Percentiles rank a stretch among this genome's conserved stretches.
These are phyloP conservation scores for Redunca redunca DNA, from an alignment of 2,113 vertebrate species.

Conservation along the genomic window DNA sequence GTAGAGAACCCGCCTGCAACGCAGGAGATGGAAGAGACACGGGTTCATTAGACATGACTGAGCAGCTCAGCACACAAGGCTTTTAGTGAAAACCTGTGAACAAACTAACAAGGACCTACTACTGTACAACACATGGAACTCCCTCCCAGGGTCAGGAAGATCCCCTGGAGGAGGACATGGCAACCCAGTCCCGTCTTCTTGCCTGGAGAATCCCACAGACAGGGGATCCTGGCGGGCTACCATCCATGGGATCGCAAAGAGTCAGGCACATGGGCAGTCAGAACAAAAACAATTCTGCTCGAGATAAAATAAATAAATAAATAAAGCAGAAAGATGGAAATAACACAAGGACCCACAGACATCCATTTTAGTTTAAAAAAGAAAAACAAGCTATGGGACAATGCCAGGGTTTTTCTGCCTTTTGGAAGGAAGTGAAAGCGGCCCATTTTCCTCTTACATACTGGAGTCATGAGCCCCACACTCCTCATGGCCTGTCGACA, in stretches of 20 bases:
- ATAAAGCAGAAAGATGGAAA: not conserved
- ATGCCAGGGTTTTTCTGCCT: not conserved
- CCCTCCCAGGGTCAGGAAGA: not conserved
- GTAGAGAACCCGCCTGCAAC: not conserved
- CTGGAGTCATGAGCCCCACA: not conserved
- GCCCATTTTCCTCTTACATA: not conserved
- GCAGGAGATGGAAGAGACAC: not conserved
- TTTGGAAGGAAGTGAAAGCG: not conserved
- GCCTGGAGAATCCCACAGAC: not conserved
- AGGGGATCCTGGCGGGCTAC: not conserved
- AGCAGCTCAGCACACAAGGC: too few relatives aligned
- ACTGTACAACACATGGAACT: not conserved
- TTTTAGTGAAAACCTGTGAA: not conserved
- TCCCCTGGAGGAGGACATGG: not conserved
- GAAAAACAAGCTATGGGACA: not conserved
- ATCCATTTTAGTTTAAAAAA: not conserved
- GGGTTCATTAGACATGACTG: not conserved
- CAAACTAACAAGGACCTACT: not conserved
- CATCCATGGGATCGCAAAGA: fast-evolving
- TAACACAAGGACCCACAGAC: not conserved
- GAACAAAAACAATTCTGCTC: not conserved
- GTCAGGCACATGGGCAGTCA: not conserved
- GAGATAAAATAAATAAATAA: not conserved
- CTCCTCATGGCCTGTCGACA: not conserved
- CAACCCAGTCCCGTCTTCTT: not conserved